Percentiles rank a stretch among this genome's conserved stretches.
These are phyloP conservation scores for Aleiodes sp. DNA, from an alignment of 1,140 invertebrate genomes.

Conservation along the genomic window DNA sequence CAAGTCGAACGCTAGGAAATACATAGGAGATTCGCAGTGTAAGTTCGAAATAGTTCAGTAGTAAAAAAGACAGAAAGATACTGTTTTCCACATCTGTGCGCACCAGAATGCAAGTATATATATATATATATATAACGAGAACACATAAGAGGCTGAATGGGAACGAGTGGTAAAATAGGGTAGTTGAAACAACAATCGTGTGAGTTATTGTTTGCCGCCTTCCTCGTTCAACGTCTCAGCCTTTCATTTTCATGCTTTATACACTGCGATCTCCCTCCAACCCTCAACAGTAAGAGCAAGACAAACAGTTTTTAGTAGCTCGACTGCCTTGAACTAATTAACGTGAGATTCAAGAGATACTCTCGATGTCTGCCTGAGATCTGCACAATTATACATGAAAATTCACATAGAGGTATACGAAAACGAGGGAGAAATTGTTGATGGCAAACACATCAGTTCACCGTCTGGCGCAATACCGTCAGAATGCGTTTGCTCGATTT, in stretches of 20 bases:
- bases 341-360: conserved; percentile 46
- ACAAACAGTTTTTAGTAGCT: conserved; percentile 55
- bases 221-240: conserved; percentile 30
- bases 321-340: conserved; percentile 58
- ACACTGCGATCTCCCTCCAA: conserved; percentile 8
- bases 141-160: neutral
- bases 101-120: conserved; percentile 27
- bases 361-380: neutral
- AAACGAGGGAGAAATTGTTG: neutral
- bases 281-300: conserved; percentile 41
- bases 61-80: conserved; percentile 27
- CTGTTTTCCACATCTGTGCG: conserved; percentile 58
- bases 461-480: neutral
- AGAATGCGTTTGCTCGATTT: too few relatives aligned
- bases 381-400: neutral
- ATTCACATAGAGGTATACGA: neutral
- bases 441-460: conserved; percentile 17
- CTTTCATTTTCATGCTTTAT: neutral
- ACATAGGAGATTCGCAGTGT: neutral
- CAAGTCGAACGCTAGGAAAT: conserved; percentile 3
- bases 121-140: too few relatives aligned
- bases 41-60: conserved; percentile 11
- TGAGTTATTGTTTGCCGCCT: conserved; percentile 43
- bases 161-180: neutral
- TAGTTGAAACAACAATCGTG: conserved; percentile 52